Conservation (phyloP, 2,797 vertebrate species). For the Vipera latastei region DNA sequence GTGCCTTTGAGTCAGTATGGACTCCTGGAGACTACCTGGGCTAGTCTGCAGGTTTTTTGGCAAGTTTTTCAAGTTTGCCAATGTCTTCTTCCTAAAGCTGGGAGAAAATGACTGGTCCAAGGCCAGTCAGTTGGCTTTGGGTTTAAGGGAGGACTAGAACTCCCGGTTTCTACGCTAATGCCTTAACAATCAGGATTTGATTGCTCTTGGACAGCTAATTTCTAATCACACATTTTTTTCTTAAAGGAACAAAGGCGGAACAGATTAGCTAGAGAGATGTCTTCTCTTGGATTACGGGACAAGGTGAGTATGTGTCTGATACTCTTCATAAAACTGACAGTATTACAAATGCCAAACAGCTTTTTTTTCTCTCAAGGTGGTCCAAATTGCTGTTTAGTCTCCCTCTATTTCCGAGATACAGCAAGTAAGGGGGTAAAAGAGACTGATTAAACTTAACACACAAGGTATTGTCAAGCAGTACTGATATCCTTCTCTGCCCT, state of each 20-base stretch:
- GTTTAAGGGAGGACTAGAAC: background rate
- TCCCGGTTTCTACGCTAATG: background rate
- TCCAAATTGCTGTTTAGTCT: background rate
- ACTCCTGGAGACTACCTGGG: background rate
- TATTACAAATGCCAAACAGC: background rate
- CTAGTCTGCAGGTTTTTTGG: background rate
- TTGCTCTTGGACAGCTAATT: slow-evolving; percentile 9
- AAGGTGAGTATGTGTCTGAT: slow-evolving; percentile 76
- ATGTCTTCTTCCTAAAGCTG: background rate
- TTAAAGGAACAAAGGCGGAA: slow-evolving; percentile 92
- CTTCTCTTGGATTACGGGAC: slow-evolving; percentile 84
- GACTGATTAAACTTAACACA: background rate
- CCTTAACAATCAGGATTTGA: background rate
- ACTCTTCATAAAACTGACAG: background rate
- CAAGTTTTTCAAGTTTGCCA: background rate
- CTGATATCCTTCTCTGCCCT: slow-evolving; percentile 57
- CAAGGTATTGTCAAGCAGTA: background rate
- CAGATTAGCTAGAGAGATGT: slow-evolving; percentile 85
- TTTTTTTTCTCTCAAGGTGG: background rate
- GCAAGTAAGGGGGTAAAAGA: background rate
- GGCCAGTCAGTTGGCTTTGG: background rate
- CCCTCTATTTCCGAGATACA: background rate
- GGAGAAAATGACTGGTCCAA: background rate
- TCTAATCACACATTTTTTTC: slow-evolving; percentile 44
- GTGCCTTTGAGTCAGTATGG: background rate